A percentile compares a stretch with the other conserved stretches of the same genome.
Evolutionary conservation across 2,797 vertebrate species (phyloP).

Genomic region (Toxotes lorentzi): DNA sequence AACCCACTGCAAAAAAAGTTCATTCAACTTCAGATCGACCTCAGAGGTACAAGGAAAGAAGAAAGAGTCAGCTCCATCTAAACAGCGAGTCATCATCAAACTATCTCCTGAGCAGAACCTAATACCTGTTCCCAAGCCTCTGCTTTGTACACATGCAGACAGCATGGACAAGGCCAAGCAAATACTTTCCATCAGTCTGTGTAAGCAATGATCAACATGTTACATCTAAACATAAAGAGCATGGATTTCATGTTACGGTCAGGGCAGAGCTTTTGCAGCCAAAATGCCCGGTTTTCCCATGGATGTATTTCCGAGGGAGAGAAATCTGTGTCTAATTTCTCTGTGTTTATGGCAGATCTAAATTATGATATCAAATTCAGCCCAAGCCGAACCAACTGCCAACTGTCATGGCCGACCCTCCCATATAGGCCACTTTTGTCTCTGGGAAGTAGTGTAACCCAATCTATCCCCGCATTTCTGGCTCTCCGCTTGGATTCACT

Average conservation of each 20-base stretch:
- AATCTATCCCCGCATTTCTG: conserved; percentile 62
- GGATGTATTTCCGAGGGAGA: conserved; percentile 68
- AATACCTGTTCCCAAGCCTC: conserved; percentile 40
- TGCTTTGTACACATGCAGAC: conserved; percentile 32
- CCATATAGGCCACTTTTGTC: conserved; percentile 71
- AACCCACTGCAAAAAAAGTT: neutral
- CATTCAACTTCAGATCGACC: conserved; percentile 31
- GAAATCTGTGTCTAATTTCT: conserved; percentile 80
- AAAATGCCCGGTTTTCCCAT: conserved; percentile 69
- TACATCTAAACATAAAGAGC: conserved; percentile 69
- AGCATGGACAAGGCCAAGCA: conserved; percentile 38
- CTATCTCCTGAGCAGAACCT: conserved; percentile 32
- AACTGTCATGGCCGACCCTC: conserved; percentile 81
- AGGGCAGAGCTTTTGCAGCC: conserved; percentile 47
- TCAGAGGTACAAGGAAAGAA: conserved; percentile 22
- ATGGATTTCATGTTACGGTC: conserved; percentile 65
- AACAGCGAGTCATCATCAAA: conserved; percentile 33
- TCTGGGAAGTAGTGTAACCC: conserved; percentile 75
- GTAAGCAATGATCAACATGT: conserved; percentile 75
- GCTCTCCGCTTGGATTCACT: conserved; percentile 65
- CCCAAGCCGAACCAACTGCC: conserved; percentile 69
- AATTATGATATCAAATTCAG: conserved; percentile 84
- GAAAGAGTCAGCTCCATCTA: conserved; percentile 27
- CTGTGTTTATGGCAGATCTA: conserved; percentile 82
- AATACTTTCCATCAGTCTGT: conserved; percentile 71